Evolutionary conservation across 2,113 vertebrate species (phyloP), one percentile per base, ranked within the genome.

Genomic region (Harpagus bidentatus): DNA sequence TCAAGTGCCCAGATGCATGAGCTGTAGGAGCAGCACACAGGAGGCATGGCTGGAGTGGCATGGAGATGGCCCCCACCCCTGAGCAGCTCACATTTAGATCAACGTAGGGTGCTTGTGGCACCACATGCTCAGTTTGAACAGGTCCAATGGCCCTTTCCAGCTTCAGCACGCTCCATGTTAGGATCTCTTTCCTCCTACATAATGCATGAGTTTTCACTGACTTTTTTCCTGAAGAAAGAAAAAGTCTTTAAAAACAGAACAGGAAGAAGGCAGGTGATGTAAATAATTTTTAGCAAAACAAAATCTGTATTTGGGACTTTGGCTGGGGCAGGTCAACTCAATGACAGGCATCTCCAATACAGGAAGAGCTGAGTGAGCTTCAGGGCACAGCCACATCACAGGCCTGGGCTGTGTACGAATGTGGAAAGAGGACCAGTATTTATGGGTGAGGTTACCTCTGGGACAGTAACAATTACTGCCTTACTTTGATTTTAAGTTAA

Each of bases 401-500:
- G 40, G 22, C 45, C 52, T 40, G 43, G 40, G 63, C 59, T 32
- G 58, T 3, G 36, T 17, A 47, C 45, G 32, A 50, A 40, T 0
- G 7, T 1, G n/a, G 59, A 25, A 61, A 45, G 56, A 45, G 31
- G 17, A 76, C 4, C 36, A 59, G 47, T 7, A 40, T 17, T 7
- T 11, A 25, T 0, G 16, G 34, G 47, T 1, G 7, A 77, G 40
- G 48, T 59, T 12, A 74, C 34, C 48, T 31, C 14, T 0, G 3
- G 31, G 50, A 43, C 31, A 42, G 25, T 10, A 58, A 67, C 52
- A 58, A 48, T 1, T 38, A 31, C 55, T 69, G 67, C 76, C 53
- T 72, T 42, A 28, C 48, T 59, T 83, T 50, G 32, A 58, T 43
- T 47, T 47, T 12, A 53, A 56, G 62, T 59, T 65, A 63, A 83